Percentiles rank a stretch among this genome's conserved stretches.
phyloP scores from a whole-genome alignment of 2,797 vertebrate genomes.

The Cyprinella venusta region DNA sequence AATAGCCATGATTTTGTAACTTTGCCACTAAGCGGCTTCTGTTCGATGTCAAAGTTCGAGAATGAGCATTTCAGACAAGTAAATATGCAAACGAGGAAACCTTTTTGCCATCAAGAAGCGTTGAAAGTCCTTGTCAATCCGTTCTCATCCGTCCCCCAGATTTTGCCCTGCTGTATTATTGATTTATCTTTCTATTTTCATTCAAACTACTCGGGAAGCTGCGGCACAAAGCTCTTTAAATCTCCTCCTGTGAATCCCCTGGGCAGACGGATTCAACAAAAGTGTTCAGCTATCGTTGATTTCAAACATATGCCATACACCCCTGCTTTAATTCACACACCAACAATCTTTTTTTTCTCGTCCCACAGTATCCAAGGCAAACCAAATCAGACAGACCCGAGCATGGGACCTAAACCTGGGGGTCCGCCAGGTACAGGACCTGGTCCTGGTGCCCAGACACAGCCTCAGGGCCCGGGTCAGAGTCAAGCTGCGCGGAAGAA shows the following conservation, averaged over 20 bases:
- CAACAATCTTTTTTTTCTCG: conserved; percentile 13
- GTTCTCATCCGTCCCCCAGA: neutral
- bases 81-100: neutral
- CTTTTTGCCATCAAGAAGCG: neutral
- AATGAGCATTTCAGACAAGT: conserved; percentile 20
- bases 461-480: conserved; percentile 67
- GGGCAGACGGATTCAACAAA: conserved; percentile 3
- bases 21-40: conserved; percentile 16
- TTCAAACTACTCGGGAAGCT: conserved; percentile 30
- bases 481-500: conserved; percentile 82
- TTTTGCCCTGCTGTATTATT: conserved; percentile 18
- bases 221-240: conserved; percentile 31
- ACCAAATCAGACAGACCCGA: conserved; percentile 82
- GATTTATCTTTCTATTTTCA: conserved; percentile 26
- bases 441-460: conserved; percentile 64
- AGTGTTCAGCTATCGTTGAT: conserved; percentile 17
- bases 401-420: conserved; percentile 77
- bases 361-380: conserved; percentile 76
- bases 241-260: conserved; percentile 20
- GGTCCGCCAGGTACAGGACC: conserved; percentile 75
- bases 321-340: neutral
- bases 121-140: conserved; percentile 2
- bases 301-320: conserved; percentile 14
- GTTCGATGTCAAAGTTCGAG: conserved; percentile 22
- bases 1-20: conserved; percentile 1